Evolutionary conservation across 2,797 vertebrate species (phyloP).

Genomic region (Lepidocolaptes lacrymiger): DNA sequence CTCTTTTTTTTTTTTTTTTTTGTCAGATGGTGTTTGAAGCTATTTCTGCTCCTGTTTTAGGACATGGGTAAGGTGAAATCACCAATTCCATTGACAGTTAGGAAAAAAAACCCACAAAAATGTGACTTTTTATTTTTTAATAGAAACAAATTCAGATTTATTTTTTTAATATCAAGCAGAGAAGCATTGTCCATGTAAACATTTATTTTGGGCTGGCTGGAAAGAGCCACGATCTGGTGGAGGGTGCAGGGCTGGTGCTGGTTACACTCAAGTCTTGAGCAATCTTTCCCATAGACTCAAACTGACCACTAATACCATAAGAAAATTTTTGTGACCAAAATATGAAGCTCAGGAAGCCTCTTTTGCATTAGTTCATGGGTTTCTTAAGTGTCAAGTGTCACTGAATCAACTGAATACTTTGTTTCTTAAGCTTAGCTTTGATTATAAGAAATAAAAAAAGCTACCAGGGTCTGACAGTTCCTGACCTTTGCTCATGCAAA

Average conservation of each 20-base stretch:
- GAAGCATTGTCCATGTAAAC: background rate
- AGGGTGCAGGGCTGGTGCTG: background rate
- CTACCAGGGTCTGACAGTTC: background rate
- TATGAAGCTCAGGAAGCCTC: background rate
- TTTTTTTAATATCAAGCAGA: background rate
- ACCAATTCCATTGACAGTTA: background rate
- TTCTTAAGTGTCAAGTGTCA: background rate
- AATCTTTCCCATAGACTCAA: background rate
- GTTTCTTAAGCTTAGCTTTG: background rate
- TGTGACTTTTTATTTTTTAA: background rate
- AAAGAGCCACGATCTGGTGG: background rate
- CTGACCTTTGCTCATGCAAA: conserved; percentile 32
- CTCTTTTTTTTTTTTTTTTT: background rate
- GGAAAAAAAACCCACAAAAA: background rate
- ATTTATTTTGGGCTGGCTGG: background rate
- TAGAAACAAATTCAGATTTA: background rate
- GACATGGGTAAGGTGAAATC: background rate
- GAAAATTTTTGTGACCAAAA: background rate
- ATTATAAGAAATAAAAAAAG: conserved; percentile 17
- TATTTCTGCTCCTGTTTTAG: background rate
- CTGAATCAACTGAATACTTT: background rate
- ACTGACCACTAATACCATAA: background rate
- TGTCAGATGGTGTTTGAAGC: background rate
- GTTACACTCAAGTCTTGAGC: background rate
- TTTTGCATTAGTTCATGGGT: background rate